Conservation (phyloP, 2,113 vertebrate species). For the Crotalus viridis region DNA sequence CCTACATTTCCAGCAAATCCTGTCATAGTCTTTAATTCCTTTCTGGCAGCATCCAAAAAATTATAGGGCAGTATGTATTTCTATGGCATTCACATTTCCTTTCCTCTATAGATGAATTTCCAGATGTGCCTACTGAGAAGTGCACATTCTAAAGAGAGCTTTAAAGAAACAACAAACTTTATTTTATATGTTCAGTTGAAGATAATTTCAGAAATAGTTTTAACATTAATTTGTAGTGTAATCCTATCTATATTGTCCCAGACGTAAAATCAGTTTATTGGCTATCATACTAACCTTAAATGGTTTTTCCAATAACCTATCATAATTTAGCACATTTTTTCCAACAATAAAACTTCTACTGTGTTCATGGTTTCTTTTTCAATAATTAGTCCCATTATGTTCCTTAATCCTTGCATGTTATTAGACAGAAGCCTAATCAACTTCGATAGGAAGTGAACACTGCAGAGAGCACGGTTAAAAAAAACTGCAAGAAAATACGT, state of each 20-base stretch:
- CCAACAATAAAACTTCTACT: not conserved
- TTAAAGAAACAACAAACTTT: not conserved
- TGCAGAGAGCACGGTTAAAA: not conserved
- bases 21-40: too few species aligned
- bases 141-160: not conserved
- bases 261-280: not conserved
- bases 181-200: not conserved
- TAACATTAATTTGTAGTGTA: not conserved
- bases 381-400: too few species aligned
- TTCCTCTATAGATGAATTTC: not conserved
- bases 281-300: not conserved
- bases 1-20: not conserved
- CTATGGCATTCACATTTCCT: not conserved
- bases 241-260: not conserved
- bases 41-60: not conserved
- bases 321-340: not conserved
- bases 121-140: not conserved
- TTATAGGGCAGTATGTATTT: not conserved
- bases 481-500: not conserved
- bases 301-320: not conserved
- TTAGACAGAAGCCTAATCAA: not conserved
- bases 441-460: not conserved
- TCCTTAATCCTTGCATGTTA: not conserved
- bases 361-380: not conserved
- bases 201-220: not conserved